Evolutionary conservation across 2,888 invertebrate genomes (phyloP).

Genomic region (Pachymerium ferrugineum): DNA sequence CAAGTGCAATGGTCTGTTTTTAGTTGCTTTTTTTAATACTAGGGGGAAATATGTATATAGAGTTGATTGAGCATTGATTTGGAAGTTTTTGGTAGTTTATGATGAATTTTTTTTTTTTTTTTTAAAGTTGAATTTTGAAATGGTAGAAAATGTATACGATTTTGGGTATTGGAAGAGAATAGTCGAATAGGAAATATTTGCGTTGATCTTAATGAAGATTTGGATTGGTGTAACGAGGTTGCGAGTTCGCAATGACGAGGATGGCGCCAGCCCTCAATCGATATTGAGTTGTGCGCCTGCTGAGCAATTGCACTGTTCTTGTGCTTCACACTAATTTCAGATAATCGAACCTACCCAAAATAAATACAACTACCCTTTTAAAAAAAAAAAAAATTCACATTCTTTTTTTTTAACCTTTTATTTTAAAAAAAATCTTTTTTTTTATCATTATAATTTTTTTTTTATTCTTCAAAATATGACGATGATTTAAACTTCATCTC

Average conservation of each 20-base stretch:
- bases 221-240: constrained; percentile 4
- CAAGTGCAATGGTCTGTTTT: too few species aligned
- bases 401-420: background rate
- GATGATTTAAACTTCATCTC: background rate
- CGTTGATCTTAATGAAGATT: background rate
- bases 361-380: too few species aligned
- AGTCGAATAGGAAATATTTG: background rate
- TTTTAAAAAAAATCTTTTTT: background rate
- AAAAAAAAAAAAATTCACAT: too few species aligned
- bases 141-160: background rate
- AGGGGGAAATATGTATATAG: too few species aligned
- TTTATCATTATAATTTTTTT: background rate
- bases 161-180: background rate
- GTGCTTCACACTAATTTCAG: constrained; percentile 4
- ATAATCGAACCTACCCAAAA: background rate
- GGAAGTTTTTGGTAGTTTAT: too few species aligned
- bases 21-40: too few species aligned
- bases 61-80: too few species aligned
- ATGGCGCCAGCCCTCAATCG: constrained; percentile 9
- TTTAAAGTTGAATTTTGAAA: too few species aligned
- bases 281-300: constrained; percentile 3
- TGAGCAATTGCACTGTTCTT: constrained; percentile 13
- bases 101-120: background rate
- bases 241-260: constrained; percentile 13
- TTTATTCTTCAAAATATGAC: background rate